These are phyloP conservation scores for Syndactyla subalaris DNA, from an alignment of 2,797 vertebrate species.

Conservation along the genomic window DNA sequence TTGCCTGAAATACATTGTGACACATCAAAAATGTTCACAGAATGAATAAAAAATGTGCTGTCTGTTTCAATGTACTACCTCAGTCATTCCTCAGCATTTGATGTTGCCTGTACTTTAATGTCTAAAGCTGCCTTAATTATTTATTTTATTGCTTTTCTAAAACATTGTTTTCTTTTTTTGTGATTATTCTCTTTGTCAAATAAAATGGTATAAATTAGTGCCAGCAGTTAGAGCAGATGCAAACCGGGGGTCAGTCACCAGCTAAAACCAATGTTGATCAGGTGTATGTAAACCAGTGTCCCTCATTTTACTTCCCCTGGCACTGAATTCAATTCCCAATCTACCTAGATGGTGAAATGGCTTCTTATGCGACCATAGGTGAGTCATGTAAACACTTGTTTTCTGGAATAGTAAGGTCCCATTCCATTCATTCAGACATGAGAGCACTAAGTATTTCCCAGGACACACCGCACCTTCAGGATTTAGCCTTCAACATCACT, in stretches of 20 bases:
- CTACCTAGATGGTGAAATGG: not conserved
- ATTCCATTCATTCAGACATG: not conserved
- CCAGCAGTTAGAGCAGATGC: not conserved
- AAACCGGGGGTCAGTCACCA: not conserved
- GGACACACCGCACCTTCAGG: not conserved
- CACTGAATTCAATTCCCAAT: not conserved
- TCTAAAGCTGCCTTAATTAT: slow-evolving; percentile 27
- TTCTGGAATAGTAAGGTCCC: not conserved
- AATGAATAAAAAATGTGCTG: slow-evolving; percentile 60
- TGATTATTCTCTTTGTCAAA: not conserved
- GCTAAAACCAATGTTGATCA: not conserved
- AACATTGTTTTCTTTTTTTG: not conserved
- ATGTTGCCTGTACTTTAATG: not conserved
- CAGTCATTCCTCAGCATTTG: slow-evolving; percentile 11
- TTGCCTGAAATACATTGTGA: slow-evolving; percentile 44
- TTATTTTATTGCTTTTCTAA: not conserved
- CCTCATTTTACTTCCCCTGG: not conserved
- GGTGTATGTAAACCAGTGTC: not conserved
- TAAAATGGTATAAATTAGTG: not conserved
- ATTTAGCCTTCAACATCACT: not conserved
- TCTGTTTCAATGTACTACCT: slow-evolving; percentile 49
- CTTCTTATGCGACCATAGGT: not conserved
- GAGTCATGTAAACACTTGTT: not conserved
- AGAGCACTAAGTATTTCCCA: not conserved
- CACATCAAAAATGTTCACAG: slow-evolving; percentile 45